A percentile compares a stretch with the other conserved stretches of the same genome.
These are phyloP conservation scores for Pipistrellus kuhlii DNA, from an alignment of 2,797 vertebrate genomes.

Conservation along the genomic window DNA sequence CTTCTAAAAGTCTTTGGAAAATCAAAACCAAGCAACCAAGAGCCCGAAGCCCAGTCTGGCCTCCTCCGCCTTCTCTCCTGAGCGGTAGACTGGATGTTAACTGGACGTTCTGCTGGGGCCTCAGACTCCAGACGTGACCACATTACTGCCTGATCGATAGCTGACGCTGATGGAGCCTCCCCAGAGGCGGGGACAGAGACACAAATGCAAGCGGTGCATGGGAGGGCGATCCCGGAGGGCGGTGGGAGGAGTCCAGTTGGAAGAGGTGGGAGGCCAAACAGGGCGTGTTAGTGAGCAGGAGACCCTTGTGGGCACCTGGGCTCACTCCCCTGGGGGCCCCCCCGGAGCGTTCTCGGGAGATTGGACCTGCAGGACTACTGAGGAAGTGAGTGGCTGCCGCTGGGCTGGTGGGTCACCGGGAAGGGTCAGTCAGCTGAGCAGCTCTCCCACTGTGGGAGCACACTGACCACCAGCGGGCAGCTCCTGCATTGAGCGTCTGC, in stretches of 20 bases:
- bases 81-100: not conserved
- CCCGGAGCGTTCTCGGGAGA: too few relatives aligned
- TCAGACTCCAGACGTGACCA: not conserved
- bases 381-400: too few relatives aligned
- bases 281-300: not conserved
- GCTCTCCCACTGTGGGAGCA: too few relatives aligned
- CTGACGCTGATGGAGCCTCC: not conserved
- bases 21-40: not conserved
- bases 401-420: too few relatives aligned
- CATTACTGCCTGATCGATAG: too few relatives aligned
- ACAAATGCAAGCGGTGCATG: not conserved
- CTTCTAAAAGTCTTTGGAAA: not conserved
- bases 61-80: not conserved
- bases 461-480: too few relatives aligned
- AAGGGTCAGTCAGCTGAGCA: too few relatives aligned
- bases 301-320: rapidly evolving
- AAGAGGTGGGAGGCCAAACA: not conserved
- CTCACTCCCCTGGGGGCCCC: not conserved
- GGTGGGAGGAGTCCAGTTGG: not conserved
- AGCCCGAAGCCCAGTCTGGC: too few relatives aligned
- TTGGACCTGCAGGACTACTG: too few relatives aligned
- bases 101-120: not conserved
- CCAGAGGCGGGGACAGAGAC: not conserved
- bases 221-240: not conserved
- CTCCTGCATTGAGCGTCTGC: too few relatives aligned